These are phyloP conservation scores for Riparia riparia DNA, from an alignment of 2,113 vertebrate species.

Conservation along the genomic window DNA sequence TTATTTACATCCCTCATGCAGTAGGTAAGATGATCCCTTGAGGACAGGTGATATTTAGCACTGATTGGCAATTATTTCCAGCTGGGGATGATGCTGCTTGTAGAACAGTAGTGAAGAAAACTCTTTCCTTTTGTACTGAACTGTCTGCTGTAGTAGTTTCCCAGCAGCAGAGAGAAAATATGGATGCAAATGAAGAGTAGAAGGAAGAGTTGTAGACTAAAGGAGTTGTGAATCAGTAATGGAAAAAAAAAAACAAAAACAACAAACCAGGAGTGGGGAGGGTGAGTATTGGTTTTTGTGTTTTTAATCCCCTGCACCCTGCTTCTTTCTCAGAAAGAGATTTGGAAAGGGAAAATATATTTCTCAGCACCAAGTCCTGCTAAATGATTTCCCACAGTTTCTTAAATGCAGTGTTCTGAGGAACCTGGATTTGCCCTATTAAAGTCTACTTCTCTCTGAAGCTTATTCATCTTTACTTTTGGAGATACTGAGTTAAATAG, in stretches of 20 bases:
- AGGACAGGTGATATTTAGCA: neutral
- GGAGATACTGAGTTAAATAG: neutral
- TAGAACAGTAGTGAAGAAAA: neutral
- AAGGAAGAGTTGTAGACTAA: neutral
- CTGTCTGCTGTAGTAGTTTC: neutral
- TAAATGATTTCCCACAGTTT: neutral
- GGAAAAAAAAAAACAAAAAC: neutral
- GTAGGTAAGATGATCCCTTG: neutral
- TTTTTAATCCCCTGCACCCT: neutral
- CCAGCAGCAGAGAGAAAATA: neutral
- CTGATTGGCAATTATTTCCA: neutral
- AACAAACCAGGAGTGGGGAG: too few species aligned
- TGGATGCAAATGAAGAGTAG: neutral
- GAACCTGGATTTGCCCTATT: neutral
- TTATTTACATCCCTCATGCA: neutral
- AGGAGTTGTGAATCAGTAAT: neutral
- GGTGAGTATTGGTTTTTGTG: neutral
- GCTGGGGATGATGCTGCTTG: neutral
- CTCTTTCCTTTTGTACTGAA: neutral
- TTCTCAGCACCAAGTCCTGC: neutral
- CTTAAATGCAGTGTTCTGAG: neutral
- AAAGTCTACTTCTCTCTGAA: neutral
- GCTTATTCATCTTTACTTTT: neutral
- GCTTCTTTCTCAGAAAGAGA: neutral
- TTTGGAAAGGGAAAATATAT: neutral